Evolutionary conservation across 1,140 invertebrate species (phyloP).

Genomic region (Paraescarpia echinospica): DNA sequence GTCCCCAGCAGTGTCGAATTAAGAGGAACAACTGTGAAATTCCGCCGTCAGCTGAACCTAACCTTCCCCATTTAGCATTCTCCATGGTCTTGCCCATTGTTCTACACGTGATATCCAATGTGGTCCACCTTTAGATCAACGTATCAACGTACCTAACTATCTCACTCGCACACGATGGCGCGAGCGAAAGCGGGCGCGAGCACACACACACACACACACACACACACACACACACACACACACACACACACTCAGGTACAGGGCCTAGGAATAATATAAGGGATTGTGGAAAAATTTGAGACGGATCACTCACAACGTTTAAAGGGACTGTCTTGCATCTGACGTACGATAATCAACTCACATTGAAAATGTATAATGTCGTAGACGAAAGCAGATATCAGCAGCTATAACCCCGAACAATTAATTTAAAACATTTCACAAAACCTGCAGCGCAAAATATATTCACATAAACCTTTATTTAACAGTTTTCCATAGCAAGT

Average conservation of each 20-base stretch:
- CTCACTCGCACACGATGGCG: neutral
- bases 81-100: neutral
- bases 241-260: slow-evolving; percentile 13
- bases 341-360: too few relatives aligned
- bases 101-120: neutral
- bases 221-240: slow-evolving; percentile 31
- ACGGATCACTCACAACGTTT: neutral
- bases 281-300: neutral
- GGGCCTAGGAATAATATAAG: neutral
- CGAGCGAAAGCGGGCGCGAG: neutral
- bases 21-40: neutral
- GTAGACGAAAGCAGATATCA: too few relatives aligned
- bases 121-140: neutral
- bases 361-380: too few relatives aligned
- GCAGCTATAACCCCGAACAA: too few relatives aligned
- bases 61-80: neutral
- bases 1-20: neutral
- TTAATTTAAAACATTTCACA: too few relatives aligned
- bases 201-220: neutral
- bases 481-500: too few relatives aligned
- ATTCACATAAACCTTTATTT: too few relatives aligned
- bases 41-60: neutral
- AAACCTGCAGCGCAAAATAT: too few relatives aligned
- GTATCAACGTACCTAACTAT: neutral
- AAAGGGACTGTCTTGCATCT: too few relatives aligned